Percentiles rank a stretch among this genome's conserved stretches.
Evolutionary conservation across 2,797 vertebrate species (phyloP).

Genomic region (Pangasius krempfi): DNA sequence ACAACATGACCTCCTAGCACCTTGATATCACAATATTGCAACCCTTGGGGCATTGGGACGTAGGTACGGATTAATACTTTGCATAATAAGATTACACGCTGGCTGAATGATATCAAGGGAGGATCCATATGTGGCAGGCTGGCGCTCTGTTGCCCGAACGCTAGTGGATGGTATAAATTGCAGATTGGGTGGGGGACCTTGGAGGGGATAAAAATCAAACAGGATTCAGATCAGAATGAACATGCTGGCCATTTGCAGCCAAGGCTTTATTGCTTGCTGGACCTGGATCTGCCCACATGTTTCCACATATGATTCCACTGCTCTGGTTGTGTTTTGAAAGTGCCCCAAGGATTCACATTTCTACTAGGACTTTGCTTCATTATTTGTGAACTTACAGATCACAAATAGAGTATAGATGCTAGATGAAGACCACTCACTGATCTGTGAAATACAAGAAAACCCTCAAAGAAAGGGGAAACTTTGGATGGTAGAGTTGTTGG

Average conservation of each 20-base stretch:
- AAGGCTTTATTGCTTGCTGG: conserved; percentile 74
- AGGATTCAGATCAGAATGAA: conserved; percentile 78
- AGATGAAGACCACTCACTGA: conserved; percentile 13
- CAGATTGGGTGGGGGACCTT: conserved; percentile 57
- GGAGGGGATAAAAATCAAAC: conserved; percentile 82
- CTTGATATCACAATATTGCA: conserved; percentile 93
- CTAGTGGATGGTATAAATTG: conserved; percentile 68
- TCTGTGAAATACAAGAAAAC: conserved; percentile 13
- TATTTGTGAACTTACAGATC: conserved; percentile 16
- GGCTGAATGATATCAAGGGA: conserved; percentile 94
- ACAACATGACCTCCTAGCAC: conserved; percentile 91
- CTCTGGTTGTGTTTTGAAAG: conserved; percentile 7
- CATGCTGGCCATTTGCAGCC: conserved; percentile 84
- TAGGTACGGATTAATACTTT: conserved; percentile 95
- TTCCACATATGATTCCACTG: conserved; percentile 15
- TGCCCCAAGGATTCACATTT: conserved; percentile 22
- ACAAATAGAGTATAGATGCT: conserved; percentile 21
- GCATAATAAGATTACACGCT: conserved; percentile 96
- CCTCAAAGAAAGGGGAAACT: background rate
- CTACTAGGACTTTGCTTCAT: background rate
- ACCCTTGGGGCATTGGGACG: conserved; percentile 81
- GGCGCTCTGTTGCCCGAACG: conserved; percentile 59
- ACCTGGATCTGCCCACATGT: conserved; percentile 60
- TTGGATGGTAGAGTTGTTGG: background rate
- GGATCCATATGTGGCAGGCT: conserved; percentile 88